Evolutionary conservation across 2,888 invertebrate species (phyloP).

Genomic region (Drepanosiphum platanoidis): DNA sequence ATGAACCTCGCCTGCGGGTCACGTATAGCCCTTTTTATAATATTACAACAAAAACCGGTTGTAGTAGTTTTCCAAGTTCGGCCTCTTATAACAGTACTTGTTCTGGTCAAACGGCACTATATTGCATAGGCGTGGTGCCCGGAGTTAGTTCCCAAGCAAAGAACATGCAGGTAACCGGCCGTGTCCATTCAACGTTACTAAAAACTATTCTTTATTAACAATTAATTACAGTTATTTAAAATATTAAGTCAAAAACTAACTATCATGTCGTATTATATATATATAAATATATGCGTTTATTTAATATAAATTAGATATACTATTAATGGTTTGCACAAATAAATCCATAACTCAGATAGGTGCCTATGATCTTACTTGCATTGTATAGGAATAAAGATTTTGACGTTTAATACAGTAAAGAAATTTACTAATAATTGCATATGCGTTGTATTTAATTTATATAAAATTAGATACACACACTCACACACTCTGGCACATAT

Average conservation of each 20-base stretch:
- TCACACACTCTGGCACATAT: too few relatives aligned
- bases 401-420: neutral
- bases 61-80: slow-evolving; percentile 59
- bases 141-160: slow-evolving; percentile 37
- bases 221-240: slow-evolving; percentile 31
- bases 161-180: slow-evolving; percentile 46
- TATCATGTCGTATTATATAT: neutral
- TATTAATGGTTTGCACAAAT: neutral
- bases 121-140: slow-evolving; percentile 49
- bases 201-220: slow-evolving; percentile 17
- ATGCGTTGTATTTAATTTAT: too few relatives aligned
- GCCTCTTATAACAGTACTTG: slow-evolving; percentile 58
- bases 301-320: neutral
- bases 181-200: slow-evolving; percentile 45
- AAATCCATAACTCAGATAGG: neutral
- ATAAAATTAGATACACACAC: too few relatives aligned
- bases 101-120: slow-evolving; percentile 57
- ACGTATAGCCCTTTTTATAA: slow-evolving; percentile 36
- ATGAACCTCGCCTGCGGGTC: slow-evolving; percentile 42
- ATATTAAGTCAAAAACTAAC: neutral
- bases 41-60: slow-evolving; percentile 59
- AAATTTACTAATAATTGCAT: neutral
- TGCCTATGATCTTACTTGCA: neutral
- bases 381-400: too few relatives aligned
- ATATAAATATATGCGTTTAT: neutral